Evolutionary conservation across 2,113 vertebrate species (phyloP).

Genomic region (Taurulus bubalis): DNA sequence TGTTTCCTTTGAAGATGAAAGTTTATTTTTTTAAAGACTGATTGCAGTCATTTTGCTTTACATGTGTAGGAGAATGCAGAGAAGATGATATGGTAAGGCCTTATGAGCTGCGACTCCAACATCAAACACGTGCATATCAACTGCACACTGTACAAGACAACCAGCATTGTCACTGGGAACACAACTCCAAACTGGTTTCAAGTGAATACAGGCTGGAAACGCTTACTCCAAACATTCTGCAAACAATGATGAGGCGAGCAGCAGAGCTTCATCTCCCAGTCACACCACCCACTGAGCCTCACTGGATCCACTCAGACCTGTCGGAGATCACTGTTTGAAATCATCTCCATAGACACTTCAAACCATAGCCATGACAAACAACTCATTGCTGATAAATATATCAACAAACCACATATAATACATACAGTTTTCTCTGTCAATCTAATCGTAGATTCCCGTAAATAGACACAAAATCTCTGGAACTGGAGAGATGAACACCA

Average conservation of each 20-base stretch:
- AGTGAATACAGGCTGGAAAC: neutral
- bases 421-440: neutral
- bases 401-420: conserved; percentile 1
- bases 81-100: neutral
- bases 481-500: neutral
- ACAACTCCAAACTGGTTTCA: neutral
- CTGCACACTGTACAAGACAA: neutral
- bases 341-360: conserved; percentile 8
- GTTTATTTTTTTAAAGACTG: neutral
- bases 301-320: neutral
- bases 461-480: neutral
- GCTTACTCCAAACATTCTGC: neutral
- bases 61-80: neutral
- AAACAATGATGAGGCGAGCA: neutral
- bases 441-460: no score
- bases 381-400: neutral
- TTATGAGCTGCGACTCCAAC: neutral
- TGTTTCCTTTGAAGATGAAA: no score
- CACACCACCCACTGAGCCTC: neutral
- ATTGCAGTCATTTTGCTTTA: neutral
- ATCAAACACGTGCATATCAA: neutral
- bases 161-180: neutral
- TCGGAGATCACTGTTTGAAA: conserved; percentile 7
- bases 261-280: conserved; percentile 2
- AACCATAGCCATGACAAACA: neutral